Conservation (phyloP, 2,888 invertebrate genomes). For the Agrypnus murinus region DNA sequence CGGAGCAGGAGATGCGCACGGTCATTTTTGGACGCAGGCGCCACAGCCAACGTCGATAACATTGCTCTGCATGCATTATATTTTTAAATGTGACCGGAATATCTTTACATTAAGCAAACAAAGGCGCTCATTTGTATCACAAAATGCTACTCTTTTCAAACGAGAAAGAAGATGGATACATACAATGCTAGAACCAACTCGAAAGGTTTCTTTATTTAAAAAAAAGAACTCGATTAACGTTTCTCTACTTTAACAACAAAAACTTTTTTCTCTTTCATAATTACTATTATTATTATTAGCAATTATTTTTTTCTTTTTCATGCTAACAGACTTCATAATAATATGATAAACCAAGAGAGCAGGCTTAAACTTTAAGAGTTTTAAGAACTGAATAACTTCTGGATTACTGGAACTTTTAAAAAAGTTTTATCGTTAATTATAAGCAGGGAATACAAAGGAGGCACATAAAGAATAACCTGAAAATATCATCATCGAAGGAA, state of each 20-base stretch:
- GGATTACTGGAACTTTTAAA: slow-evolving; percentile 3
- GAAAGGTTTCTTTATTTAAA: slow-evolving; percentile 16
- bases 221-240: too few species aligned
- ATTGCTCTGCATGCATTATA: slow-evolving; percentile 67
- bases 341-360: background rate
- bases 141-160: slow-evolving; percentile 51
- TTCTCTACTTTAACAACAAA: background rate
- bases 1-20: slow-evolving; percentile 54
- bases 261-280: background rate
- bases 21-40: slow-evolving; percentile 62
- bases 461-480: slow-evolving; percentile 11
- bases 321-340: background rate
- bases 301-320: background rate
- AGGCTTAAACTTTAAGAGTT: background rate
- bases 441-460: slow-evolving; percentile 18
- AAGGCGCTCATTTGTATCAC: slow-evolving; percentile 61
- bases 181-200: background rate
- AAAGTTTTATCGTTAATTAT: slow-evolving; percentile 9
- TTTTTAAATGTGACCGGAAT: slow-evolving; percentile 68
- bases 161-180: slow-evolving; percentile 32
- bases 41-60: slow-evolving; percentile 65
- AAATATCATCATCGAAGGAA: slow-evolving; percentile 10
- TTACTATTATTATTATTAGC: too few species aligned
- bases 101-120: slow-evolving; percentile 66
- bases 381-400: background rate